Base-by-base conservation (phyloP, 2,113 vertebrate genomes). In the Sardina pilchardus region DNA sequence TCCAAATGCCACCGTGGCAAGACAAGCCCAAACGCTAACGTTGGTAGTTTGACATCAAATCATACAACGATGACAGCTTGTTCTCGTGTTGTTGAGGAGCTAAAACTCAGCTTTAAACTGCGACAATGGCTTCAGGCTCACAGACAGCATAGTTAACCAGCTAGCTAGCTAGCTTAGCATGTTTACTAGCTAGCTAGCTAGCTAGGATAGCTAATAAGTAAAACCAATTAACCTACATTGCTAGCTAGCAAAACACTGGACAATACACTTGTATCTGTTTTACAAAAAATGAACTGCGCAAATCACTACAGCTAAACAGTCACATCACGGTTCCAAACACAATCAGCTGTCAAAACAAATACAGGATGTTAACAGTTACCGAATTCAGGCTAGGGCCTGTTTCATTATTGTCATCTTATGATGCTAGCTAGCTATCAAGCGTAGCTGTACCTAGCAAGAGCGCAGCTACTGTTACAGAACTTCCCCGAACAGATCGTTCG, bases 351-450 rank as follows among this genome's bases (percentile, higher is more conserved):
- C 63, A 71, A 34, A 71, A 71, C 63, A 71, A 71, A 71, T n/a
- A 59, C 63, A 71, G 63, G 63, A 71, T 71, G 63, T 71, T 63
- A 63, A 63, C 59, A 50, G 48, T 50, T 59, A 59, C 53, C 53
- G 26, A 30, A 34, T 71, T 71, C 63, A 30, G n/a, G 26, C 63
- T 34, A 71, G 30, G 63, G 63, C 63, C 63, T 30, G 63, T 71
- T 71, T 71, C 63, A 71, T 71, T 71, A 71, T 71, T 71, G 63
- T 71, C 63, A 71, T 71, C 63, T 71, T 71, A 16, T 71, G 26
- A 71, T 71, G 63, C 63, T 71, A 71, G 26, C 63, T 71, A 71
- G 63, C 63, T 8, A 34, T 3, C 63, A 14, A 71, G 63, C 63
- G 12, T 34, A 34, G 63, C 63, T 14, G 5, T 59, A 16, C 63